These are phyloP conservation scores for Linepithema humile DNA, from an alignment of 1,140 invertebrate species.

Conservation along the genomic window DNA sequence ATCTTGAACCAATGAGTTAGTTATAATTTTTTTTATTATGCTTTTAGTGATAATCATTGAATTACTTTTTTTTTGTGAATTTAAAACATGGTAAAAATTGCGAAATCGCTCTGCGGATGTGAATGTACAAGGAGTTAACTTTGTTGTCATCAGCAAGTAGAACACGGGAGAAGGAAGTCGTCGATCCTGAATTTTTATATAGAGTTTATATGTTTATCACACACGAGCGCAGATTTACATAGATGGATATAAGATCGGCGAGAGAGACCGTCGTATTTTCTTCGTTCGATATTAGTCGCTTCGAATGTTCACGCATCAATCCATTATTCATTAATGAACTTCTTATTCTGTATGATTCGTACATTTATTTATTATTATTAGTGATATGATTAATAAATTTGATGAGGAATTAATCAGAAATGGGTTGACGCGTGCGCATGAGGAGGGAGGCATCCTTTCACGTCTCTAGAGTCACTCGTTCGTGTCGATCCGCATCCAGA, in stretches of 20 bases:
- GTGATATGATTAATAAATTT: no score
- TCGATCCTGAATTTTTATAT: neutral
- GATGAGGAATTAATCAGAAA: neutral
- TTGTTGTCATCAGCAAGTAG: slow-evolving; percentile 76
- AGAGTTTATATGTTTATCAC: neutral
- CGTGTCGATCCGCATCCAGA: neutral
- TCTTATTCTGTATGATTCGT: neutral
- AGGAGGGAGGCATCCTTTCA: neutral
- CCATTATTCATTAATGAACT: neutral
- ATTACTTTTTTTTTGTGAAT: slow-evolving; percentile 53
- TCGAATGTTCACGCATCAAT: neutral
- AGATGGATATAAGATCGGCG: slow-evolving; percentile 61
- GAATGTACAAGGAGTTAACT: slow-evolving; percentile 60
- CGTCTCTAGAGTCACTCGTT: neutral
- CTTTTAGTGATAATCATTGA: neutral
- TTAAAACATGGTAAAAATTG: neutral
- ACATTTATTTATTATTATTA: neutral
- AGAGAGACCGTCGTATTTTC: slow-evolving; percentile 8
- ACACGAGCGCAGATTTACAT: slow-evolving; percentile 45
- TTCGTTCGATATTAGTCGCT: neutral
- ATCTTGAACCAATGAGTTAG: neutral
- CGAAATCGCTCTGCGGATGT: slow-evolving; percentile 19
- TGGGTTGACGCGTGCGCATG: neutral
- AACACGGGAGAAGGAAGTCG: slow-evolving; percentile 79
- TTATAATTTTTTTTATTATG: no score